Evolutionary conservation across 2,797 vertebrate species (phyloP), one percentile per base, ranked within the genome.

Genomic region (Epinephelus awoara): DNA sequence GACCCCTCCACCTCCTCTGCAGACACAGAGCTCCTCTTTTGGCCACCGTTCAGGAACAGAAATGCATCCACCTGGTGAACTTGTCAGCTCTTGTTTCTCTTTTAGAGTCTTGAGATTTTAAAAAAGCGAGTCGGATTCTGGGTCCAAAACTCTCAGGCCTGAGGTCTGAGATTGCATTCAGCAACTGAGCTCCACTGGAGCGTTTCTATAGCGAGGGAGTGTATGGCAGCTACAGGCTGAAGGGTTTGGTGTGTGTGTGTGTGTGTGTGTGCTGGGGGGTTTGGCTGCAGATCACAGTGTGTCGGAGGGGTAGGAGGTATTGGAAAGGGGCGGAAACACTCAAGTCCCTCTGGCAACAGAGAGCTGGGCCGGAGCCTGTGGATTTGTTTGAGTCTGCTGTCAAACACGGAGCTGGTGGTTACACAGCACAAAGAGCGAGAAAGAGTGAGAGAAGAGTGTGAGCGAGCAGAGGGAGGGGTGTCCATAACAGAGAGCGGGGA

Each of bases 311-410:
- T 29, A 59, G 77, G 80, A 46, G 75, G 82, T 76, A 82, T 73
- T 67, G 84, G 79, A 59, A 34, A 83, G 63, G 86, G 83, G 85
- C 55, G 80, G 90, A 91, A 88, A 90, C 89, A 88, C 91, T 92
- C 74, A 13, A 89, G 85, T 69, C 89, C 89, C 89, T 88, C 88
- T 85, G 85, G 91, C 88, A 85, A 84, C 89, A 87, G 85, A 88
- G 63, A 83, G 82, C 89, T 81, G 83, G 88, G 85, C 82, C 5
- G 66, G 64, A 87, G 86, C 88, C 87, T 90, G 87, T 88, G 89
- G 92, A 89, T 92, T 91, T 91, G 88, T 92, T 92, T 90, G 89
- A 93, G 87, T 90, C 89, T 85, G 87, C 92, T 91, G 92, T 93
- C 90, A 92, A 92, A 92, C 89, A 90, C 72, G 72, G 87, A 88